Base-by-base conservation (phyloP, 2,888 invertebrate genomes). In the Tanytarsus gracilentus region DNA sequence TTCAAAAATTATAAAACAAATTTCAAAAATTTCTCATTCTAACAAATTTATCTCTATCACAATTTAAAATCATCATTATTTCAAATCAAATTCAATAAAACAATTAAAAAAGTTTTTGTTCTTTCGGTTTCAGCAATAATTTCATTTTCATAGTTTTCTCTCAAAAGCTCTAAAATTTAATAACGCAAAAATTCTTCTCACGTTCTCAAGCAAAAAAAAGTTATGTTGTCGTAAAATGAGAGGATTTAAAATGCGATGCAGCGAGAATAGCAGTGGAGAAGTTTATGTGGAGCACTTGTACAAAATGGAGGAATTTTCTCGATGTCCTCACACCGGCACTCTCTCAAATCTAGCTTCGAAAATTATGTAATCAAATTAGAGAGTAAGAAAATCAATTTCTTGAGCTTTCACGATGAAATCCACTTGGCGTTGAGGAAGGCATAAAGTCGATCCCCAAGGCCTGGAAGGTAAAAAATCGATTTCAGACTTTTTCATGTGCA, bases 401-500 rank as follows among this genome's bases (percentile, higher is more conserved):
- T 2, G 16, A 14, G 11, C 44, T 18, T 18, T 18, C 4, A 3
- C 8, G 18, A 8, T 9, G 21, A 11, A 9, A 18, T 18, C 11
- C 23, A 18, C 23, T 16, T 7, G 11, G 18, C 18, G 11, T 33
- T 33, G n/a, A 11, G 6, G 3, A 11, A 5, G n/a, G n/a, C 9
- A 11, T 33, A 11, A 11, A 4, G 11, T 33, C n/a, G 9, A 33
- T 33, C 33, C 33, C 9, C 33, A 44, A 4, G 16, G n/a, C n/a
- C n/a, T n/a, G n/a, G n/a, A n/a, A n/a, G n/a, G n/a, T n/a, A n/a
- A 44, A 40, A 44, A 44, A 44, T 44, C 44, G 44, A 44, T 44
- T 44, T 44, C 44, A 44, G 44, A 44, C 44, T 23, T 18, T 18
- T 18, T 44, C 23, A 23, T 40, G 14, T 44, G 18, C 11, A 9